Percentiles rank a stretch among this genome's conserved stretches.
phyloP scores from a whole-genome alignment of 2,797 vertebrate genomes.

The Chiloscyllium punctatum region DNA sequence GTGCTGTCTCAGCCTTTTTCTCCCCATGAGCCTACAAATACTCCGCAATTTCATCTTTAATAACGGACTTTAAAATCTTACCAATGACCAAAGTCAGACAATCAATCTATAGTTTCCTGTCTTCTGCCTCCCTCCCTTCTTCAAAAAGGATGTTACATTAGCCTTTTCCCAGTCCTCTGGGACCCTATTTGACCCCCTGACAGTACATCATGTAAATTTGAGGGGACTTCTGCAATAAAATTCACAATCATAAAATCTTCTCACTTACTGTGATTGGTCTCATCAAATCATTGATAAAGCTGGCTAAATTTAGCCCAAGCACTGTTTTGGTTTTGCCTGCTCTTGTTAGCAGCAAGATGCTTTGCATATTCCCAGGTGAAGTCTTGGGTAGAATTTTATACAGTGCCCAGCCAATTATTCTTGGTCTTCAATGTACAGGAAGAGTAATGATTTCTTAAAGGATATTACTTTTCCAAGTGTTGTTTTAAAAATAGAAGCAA shows the following conservation, averaged over 20 bases:
- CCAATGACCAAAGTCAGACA: too few relatives aligned
- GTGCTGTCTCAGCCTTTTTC: too few relatives aligned
- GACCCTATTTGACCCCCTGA: neutral
- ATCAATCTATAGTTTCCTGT: too few relatives aligned
- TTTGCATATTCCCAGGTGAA: neutral
- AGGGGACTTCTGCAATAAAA: neutral
- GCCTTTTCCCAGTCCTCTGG: too few relatives aligned
- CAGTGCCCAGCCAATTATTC: neutral
- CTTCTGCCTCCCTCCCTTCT: too few relatives aligned
- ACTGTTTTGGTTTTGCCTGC: neutral
- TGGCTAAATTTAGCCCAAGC: neutral
- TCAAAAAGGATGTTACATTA: too few relatives aligned
- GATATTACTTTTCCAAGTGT: neutral
- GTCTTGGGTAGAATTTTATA: too few relatives aligned
- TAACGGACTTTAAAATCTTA: too few relatives aligned
- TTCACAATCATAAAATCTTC: neutral
- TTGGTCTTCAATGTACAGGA: neutral
- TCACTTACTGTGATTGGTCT: neutral
- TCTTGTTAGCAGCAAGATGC: neutral
- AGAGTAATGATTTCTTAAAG: neutral
- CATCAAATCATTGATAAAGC: neutral
- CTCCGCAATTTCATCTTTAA: too few relatives aligned
- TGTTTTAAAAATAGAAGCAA: slow-evolving; percentile 17
- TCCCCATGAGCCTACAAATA: too few relatives aligned
- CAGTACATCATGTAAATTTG: neutral